Evolutionary conservation across 2,888 invertebrate species (phyloP), one percentile per base, ranked within the genome.

Genomic region (Meta bourneti): DNA sequence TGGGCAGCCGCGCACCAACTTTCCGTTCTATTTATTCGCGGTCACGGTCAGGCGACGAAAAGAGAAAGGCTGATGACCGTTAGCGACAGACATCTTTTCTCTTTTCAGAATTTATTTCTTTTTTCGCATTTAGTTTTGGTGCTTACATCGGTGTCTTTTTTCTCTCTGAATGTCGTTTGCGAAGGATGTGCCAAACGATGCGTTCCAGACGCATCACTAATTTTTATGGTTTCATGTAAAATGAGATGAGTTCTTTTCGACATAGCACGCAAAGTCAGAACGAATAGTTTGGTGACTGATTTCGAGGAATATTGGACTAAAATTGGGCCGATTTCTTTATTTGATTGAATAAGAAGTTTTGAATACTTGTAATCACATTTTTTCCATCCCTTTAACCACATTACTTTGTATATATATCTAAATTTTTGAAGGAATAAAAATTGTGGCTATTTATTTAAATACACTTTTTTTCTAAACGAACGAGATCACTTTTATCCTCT

Each of bases 21-120:
- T 86, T 85, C 80, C 84, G 80, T 72, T 90, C 90, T 90, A 90
- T 81, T 90, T 90, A 74, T 81, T 69, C 9, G 9, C 70, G 90
- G 90, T 90, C 90, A 90, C 90, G 90, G 90, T 86, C 81, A 90
- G 75, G 11, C 48, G 61, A 49, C 48, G 19, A 82, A 86, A 71
- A 78, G 82, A 69, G 78, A 81, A 74, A 90, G 90, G 90, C 80
- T 85, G 90, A 49, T 85, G 90, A 90, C 90, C 90, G 84, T 72
- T 13, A 77, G 52, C 13, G 61, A 80, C 72, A 80, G 82, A 70
- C 82, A 71, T 49, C 48, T 71, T 70, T 19, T 49, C 20, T 20
- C 49, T 19, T 61, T 85, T 69, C 52, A 49, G 34, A 61, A 75
- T 69, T 69, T 16, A 49, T 13, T 74, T 69, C 52, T 70, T 34